These are phyloP conservation scores for Chiroxiphia lanceolata DNA, from an alignment of 2,797 vertebrate genomes.

Conservation along the genomic window DNA sequence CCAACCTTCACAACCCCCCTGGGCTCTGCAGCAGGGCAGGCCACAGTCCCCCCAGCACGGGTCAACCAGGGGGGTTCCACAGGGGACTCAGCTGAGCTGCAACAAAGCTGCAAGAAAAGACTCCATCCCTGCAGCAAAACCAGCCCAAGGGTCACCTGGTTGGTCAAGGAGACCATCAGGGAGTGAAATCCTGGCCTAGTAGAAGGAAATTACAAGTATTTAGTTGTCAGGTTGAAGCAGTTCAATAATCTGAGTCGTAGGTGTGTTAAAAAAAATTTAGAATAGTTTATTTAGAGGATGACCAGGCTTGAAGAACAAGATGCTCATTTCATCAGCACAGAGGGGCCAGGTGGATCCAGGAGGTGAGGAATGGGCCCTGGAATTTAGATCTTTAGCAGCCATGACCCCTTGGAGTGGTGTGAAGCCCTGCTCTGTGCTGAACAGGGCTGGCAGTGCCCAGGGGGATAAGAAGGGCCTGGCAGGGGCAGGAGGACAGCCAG, in stretches of 20 bases:
- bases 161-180: not conserved
- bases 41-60: not conserved
- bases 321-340: not conserved
- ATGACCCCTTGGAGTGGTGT: not conserved
- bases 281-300: constrained; percentile 39
- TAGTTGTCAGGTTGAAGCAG: not conserved
- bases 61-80: not conserved
- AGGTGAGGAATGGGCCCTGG: not conserved
- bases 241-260: not conserved
- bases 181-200: not conserved
- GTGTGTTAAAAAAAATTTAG: not conserved
- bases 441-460: not conserved
- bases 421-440: not conserved
- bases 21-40: not conserved
- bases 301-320: not conserved
- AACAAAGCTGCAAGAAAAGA: not conserved
- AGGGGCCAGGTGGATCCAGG: not conserved
- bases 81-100: not conserved
- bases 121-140: not conserved
- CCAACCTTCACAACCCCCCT: not conserved
- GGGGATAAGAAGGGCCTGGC: not conserved
- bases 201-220: not conserved
- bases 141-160: not conserved
- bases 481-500: not conserved
- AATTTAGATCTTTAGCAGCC: not conserved